phyloP scores from a whole-genome alignment of 2,113 vertebrate genomes.

The Oreochromis niloticus region DNA sequence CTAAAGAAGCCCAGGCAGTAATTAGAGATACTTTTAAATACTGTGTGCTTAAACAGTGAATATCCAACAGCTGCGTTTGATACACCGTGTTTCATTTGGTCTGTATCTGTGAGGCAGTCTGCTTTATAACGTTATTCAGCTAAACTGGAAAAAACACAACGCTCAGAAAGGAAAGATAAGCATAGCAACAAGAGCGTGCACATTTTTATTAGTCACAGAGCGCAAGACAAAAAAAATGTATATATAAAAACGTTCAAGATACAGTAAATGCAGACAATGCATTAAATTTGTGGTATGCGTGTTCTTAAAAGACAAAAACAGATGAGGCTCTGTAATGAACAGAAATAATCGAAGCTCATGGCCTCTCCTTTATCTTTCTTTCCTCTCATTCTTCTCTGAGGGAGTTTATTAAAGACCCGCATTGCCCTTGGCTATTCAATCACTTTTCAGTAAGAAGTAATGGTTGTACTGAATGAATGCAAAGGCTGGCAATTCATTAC shows the following conservation, averaged over 20 bases:
- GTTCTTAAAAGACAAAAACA: neutral
- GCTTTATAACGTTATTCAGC: neutral
- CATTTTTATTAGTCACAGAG: neutral
- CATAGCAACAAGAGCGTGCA: neutral
- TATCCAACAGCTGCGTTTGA: neutral
- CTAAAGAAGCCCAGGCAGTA: neutral
- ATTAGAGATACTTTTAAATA: neutral
- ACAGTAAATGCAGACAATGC: neutral
- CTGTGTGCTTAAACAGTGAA: neutral
- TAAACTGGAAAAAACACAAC: neutral
- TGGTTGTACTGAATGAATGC: constrained; percentile 53
- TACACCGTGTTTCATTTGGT: too few species aligned
- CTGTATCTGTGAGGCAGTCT: neutral
- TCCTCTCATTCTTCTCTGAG: constrained; percentile 34
- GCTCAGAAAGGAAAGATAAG: neutral
- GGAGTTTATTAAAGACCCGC: constrained; percentile 54
- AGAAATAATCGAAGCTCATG: constrained; percentile 33
- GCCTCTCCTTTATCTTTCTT: constrained; percentile 37
- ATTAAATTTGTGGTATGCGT: neutral
- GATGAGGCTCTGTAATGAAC: constrained; percentile 20
- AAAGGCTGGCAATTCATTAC: constrained; percentile 62
- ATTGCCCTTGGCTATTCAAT: constrained; percentile 61
- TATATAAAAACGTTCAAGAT: neutral
- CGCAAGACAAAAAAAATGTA: neutral
- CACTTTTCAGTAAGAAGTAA: constrained; percentile 47